A percentile compares a stretch with the other conserved stretches of the same genome.
These are phyloP conservation scores for Nomada ferruginata DNA, from an alignment of 2,888 invertebrate genomes.

Conservation along the genomic window DNA sequence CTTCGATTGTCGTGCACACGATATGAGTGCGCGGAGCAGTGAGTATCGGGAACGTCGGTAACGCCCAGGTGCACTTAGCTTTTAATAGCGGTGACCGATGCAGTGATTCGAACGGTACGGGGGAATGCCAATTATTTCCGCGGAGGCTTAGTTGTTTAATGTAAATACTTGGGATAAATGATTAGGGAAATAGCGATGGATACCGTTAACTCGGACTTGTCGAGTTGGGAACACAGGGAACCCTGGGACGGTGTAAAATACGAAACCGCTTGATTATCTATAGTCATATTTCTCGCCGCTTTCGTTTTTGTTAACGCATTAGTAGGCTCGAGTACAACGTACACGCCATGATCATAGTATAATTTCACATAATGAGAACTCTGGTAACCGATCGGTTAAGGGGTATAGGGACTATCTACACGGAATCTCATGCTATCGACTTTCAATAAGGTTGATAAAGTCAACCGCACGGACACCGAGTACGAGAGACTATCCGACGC, in stretches of 20 bases:
- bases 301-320: conserved; percentile 64
- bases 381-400: conserved; percentile 65
- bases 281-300: conserved; percentile 58
- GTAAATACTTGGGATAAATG: conserved; percentile 45
- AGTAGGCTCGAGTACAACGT: conserved; percentile 56
- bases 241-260: conserved; percentile 46
- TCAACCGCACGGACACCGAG: conserved; percentile 71
- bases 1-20: neutral
- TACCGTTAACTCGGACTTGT: conserved; percentile 39
- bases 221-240: conserved; percentile 6
- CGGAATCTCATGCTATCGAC: conserved; percentile 80
- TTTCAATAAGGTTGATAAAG: conserved; percentile 84
- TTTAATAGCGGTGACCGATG: conserved; percentile 12
- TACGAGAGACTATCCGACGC: conserved; percentile 65
- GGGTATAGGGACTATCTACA: conserved; percentile 75
- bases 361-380: conserved; percentile 71
- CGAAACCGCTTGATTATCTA: conserved; percentile 63
- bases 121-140: conserved; percentile 47
- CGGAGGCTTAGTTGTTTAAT: conserved; percentile 31
- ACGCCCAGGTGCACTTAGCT: conserved; percentile 22
- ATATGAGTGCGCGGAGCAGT: conserved; percentile 14
- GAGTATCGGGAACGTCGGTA: neutral
- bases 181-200: conserved; percentile 29
- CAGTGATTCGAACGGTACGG: conserved; percentile 3
- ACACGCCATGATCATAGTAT: conserved; percentile 67